Base-by-base conservation (phyloP, 2,113 vertebrate genomes). In the Cisticola juncidis region DNA sequence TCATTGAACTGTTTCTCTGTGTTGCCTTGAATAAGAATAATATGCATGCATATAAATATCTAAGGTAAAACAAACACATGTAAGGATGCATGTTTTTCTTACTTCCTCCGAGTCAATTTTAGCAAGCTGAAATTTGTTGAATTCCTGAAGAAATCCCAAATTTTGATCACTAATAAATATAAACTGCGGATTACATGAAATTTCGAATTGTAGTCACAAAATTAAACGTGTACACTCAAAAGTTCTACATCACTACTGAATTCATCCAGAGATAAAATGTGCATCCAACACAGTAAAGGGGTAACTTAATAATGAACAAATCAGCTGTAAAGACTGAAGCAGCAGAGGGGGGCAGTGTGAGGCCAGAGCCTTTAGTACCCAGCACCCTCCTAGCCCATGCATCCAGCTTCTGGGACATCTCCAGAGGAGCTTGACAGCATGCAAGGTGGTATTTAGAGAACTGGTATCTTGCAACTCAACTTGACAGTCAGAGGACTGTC, bases 71-170 rank as follows among this genome's bases (percentile, higher is more conserved):
- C 47, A 77, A 65, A 87, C 0, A 4, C 14, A 53, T 19, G 22
- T 36, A 80, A 42, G 40, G 5, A 58, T 26, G 14, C 50, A 50
- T 45, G 14, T 42, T 91, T 88, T 95, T 66, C 64, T 89, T 87
- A 95, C 33, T 87, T 95, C 72, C 36, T 48, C 33, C 40, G 14
- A 89, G 57, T 72, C 29, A 96, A 92, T 25, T 81, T 64, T 26
- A 90, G 65, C 36, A 95, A 86, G 68, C n/a, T 93, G 40, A 61
- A 84, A 95, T 94, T 83, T 90, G 20, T 89, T 69, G 42, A 92
- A 88, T 35, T 76, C 48, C 2, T 65, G 36, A 93, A 90, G 36
- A n/a, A 86, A 86, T 66, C 6, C 5, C 60, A 16, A 69, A 48
- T 35, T 92, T 88, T 10, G 1, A 35, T 78, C 69, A 19, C 26